Conservation (phyloP, 1,140 invertebrate genomes). For the Polypedilum vanderplanki region DNA sequence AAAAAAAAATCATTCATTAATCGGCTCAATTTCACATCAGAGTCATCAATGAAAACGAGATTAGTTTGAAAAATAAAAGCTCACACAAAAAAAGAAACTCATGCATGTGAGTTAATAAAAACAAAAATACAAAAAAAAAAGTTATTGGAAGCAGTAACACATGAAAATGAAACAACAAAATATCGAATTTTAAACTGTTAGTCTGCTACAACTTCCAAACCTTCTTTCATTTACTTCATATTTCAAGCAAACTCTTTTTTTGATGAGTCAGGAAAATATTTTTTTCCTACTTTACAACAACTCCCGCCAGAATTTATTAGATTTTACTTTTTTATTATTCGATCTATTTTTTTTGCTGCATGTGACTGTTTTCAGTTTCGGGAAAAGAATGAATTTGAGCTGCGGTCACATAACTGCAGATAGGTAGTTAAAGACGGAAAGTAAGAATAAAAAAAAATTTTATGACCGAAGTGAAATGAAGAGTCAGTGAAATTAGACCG, state of each 20-base stretch:
- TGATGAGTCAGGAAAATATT: constrained; percentile 14
- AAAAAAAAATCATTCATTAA: neutral
- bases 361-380: neutral
- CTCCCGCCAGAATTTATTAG: constrained; percentile 3
- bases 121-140: neutral
- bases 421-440: neutral
- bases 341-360: no score
- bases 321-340: constrained; percentile 2
- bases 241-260: neutral
- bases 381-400: constrained; percentile 11
- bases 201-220: constrained; percentile 9
- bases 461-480: neutral
- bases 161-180: constrained; percentile 20
- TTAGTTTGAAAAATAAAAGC: neutral
- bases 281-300: neutral
- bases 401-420: neutral
- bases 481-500: no score
- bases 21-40: neutral
- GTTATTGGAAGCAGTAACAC: neutral
- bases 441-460: neutral
- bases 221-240: neutral
- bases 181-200: constrained; percentile 16
- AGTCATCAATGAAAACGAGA: neutral
- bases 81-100: constrained; percentile 7
- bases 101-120: constrained; percentile 4